Evolutionary conservation across 92 coral and sea anemone species (phyloP).

Genomic region (Porites rus): DNA sequence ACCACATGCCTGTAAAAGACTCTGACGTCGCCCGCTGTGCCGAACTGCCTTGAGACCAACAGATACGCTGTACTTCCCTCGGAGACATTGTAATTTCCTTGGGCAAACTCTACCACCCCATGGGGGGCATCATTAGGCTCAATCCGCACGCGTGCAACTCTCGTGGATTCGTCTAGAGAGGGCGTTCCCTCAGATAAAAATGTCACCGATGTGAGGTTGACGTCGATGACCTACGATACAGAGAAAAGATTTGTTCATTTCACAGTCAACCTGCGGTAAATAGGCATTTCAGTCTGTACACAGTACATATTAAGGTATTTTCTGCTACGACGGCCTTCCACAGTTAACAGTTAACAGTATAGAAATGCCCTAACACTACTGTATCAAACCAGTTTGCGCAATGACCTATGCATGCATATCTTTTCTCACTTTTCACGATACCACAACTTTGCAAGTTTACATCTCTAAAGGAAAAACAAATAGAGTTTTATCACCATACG

Average conservation of each 20-base stretch:
- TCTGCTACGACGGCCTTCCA: no score
- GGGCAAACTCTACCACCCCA: constrained; percentile 87
- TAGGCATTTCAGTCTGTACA: background rate
- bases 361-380: no score
- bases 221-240: constrained; percentile 66
- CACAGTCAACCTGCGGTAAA: background rate
- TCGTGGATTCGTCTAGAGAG: constrained; percentile 71
- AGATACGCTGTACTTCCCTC: constrained; percentile 83
- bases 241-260: background rate
- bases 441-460: no score
- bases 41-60: constrained; percentile 71
- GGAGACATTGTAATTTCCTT: constrained; percentile 66
- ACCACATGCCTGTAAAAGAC: constrained; percentile 85
- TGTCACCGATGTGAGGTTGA: constrained; percentile 73
- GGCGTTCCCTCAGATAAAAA: constrained; percentile 75
- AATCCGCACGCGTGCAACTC: constrained; percentile 78
- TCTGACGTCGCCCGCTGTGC: constrained; percentile 81
- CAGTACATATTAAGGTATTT: no score
- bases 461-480: no score
- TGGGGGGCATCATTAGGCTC: constrained; percentile 91
- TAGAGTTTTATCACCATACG: no score
- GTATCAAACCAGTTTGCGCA: no score
- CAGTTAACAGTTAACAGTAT: no score
- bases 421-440: no score
- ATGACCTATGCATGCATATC: no score